A percentile compares a stretch with the other conserved stretches of the same genome.
Evolutionary conservation across 2,797 vertebrate genomes (phyloP).

Genomic region (Chrysocyon brachyurus): DNA sequence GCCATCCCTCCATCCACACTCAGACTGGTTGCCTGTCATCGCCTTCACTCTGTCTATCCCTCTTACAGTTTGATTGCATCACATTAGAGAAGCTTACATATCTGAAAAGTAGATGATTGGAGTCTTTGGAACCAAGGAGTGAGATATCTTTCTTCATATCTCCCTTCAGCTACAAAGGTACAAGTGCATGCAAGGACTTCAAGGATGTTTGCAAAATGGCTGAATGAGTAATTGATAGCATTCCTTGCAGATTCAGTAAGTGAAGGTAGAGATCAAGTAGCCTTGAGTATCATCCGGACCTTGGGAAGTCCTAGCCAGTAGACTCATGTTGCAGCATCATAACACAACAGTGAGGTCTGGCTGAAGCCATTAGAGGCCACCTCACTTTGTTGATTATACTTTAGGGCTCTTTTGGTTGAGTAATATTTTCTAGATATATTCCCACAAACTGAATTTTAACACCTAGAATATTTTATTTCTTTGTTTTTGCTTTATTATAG

Average conservation of each 20-base stretch:
- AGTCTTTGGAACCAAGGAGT: not conserved
- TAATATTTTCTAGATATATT: not conserved
- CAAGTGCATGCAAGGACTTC: not conserved
- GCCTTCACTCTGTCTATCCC: not conserved
- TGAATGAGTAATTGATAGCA: not conserved
- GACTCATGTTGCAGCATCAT: not conserved
- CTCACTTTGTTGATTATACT: not conserved
- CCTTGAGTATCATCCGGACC: not conserved
- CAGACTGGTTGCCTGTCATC: not conserved
- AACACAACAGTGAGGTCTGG: not conserved
- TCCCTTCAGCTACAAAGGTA: not conserved
- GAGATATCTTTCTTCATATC: not conserved
- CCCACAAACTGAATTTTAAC: not conserved
- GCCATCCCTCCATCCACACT: not conserved
- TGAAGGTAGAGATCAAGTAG: not conserved
- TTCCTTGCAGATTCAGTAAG: not conserved
- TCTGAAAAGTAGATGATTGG: not conserved
- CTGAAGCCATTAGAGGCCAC: not conserved
- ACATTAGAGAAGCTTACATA: not conserved
- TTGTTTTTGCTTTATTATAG: not conserved
- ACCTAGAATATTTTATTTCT: not conserved
- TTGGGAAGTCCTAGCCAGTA: not conserved
- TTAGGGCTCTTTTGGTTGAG: not conserved
- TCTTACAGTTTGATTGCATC: not conserved
- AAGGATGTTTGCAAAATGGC: not conserved